These are phyloP conservation scores for Magallana gigas DNA, from an alignment of 1,140 invertebrate species.

Conservation along the genomic window DNA sequence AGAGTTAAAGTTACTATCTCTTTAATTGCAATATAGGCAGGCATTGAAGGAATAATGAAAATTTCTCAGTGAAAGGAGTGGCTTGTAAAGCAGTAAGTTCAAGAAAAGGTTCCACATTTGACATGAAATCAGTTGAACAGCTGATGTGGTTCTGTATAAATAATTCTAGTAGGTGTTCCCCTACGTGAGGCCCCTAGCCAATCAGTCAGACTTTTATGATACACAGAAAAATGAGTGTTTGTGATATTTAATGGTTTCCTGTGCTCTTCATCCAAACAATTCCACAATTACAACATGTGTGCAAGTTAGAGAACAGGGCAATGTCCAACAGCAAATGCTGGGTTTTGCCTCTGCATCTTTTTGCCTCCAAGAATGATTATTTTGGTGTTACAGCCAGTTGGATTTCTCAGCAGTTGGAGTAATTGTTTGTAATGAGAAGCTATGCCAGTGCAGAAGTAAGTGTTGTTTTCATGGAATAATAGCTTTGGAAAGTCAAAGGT, in stretches of 20 bases:
- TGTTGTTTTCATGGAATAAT: conserved; percentile 31
- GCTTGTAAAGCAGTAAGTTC: conserved; percentile 13
- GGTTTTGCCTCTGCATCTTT: neutral
- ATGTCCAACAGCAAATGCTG: conserved; percentile 16
- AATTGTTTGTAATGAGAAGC: conserved; percentile 31
- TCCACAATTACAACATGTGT: conserved; percentile 36
- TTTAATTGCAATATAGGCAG: conserved; percentile 16
- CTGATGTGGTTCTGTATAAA: neutral
- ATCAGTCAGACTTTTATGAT: conserved; percentile 36
- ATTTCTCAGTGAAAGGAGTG: neutral
- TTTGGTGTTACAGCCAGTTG: neutral
- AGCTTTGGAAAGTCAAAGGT: neutral
- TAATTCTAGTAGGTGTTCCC: neutral
- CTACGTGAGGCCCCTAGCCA: conserved; percentile 9
- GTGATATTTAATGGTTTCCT: conserved; percentile 36
- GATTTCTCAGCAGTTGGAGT: conserved; percentile 29
- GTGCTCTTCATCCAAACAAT: conserved; percentile 37
- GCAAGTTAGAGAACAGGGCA: conserved; percentile 25
- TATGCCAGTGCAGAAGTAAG: conserved; percentile 35
- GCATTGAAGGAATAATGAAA: neutral
- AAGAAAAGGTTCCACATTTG: neutral
- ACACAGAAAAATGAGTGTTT: conserved; percentile 38
- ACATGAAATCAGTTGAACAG: conserved; percentile 25
- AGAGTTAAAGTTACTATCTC: neutral
- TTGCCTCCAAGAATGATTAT: conserved; percentile 19